Evolutionary conservation across 2,797 vertebrate species (phyloP), one percentile per base, ranked within the genome.

Genomic region (Basileuterus tristriatus): DNA sequence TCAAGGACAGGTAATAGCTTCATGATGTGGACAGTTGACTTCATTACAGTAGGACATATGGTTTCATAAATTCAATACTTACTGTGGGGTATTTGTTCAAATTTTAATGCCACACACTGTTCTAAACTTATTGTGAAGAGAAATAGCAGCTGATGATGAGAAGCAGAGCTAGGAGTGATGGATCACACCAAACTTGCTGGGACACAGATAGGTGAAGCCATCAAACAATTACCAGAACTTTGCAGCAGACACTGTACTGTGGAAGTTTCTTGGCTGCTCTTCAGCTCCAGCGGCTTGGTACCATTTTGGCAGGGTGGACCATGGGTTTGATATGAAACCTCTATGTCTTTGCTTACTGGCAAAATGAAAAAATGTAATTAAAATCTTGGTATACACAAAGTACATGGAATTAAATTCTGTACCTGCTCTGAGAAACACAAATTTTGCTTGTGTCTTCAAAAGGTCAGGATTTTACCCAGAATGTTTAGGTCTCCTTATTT

Each of bases 1-100:
- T 95, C 89, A 97, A 93, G 95, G 95, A 72, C 97, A 97, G 94
- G 89, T 97, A 98, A 97, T 96, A 96, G 87, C 94, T 98, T 97
- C 94, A 96, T 95, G 89, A 96, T 97, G 96, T 96, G 75, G 84
- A 83, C 69, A 93, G 86, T 74, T 96, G 92, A 93, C 90, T 95
- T 95, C 75, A 63, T 95, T 97, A 96, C 78, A 88, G 62, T 88
- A 94, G 95, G 91, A 94, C 93, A 97, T 95, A 95, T 95, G 96
- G 96, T 97, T 98, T 97, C 67, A 89, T 95, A 96, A 96, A 96
- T 85, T 94, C 55, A 86, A 20, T 90, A 77, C 70, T 93, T 87
- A 94, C 92, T 83, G 76, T 94, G 90, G 71, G 76, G 78, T 87
- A 86, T 92, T 96, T 94, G 67, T 94, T 96, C 87, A 93, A 78